Conservation (phyloP, 2,113 vertebrate genomes). For the Rana temporaria region DNA sequence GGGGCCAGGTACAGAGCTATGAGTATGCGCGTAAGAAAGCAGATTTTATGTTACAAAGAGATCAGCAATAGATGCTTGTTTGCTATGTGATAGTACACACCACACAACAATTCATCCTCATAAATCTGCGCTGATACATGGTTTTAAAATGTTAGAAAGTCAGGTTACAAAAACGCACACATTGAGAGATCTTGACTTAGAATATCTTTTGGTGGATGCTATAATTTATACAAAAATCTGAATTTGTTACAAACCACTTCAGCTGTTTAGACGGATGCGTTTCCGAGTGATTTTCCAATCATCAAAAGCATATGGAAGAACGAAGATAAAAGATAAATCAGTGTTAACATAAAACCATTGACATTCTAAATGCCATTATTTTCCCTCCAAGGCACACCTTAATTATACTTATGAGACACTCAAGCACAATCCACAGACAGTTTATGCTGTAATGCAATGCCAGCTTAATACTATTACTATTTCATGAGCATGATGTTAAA, state of each 20-base stretch:
- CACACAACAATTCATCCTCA: too few species aligned
- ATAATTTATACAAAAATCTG: slow-evolving; percentile 23
- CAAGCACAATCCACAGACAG: slow-evolving; percentile 23
- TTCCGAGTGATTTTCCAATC: slow-evolving; percentile 35
- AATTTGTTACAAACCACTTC: slow-evolving; percentile 24
- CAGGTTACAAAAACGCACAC: not conserved
- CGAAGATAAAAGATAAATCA: slow-evolving; percentile 47
- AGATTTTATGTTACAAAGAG: too few species aligned
- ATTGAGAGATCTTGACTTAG: not conserved
- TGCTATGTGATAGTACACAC: too few species aligned
- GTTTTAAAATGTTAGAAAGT: not conserved
- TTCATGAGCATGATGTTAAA: slow-evolving; percentile 46
- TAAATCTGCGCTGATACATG: not conserved
- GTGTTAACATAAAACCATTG: slow-evolving; percentile 50
- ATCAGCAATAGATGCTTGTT: too few species aligned
- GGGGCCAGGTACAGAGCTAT: too few species aligned
- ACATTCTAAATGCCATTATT: slow-evolving; percentile 55
- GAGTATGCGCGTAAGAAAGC: too few species aligned
- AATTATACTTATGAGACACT: slow-evolving; percentile 49
- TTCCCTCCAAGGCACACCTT: slow-evolving; percentile 48
- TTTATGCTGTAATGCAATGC: slow-evolving; percentile 35
- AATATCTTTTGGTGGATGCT: slow-evolving; percentile 1
- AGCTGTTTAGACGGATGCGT: slow-evolving; percentile 26
- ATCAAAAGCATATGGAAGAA: slow-evolving; percentile 50
- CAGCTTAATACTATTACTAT: slow-evolving; percentile 39